phyloP scores from a whole-genome alignment of 2,888 invertebrate species.

The Carcina quercana region DNA sequence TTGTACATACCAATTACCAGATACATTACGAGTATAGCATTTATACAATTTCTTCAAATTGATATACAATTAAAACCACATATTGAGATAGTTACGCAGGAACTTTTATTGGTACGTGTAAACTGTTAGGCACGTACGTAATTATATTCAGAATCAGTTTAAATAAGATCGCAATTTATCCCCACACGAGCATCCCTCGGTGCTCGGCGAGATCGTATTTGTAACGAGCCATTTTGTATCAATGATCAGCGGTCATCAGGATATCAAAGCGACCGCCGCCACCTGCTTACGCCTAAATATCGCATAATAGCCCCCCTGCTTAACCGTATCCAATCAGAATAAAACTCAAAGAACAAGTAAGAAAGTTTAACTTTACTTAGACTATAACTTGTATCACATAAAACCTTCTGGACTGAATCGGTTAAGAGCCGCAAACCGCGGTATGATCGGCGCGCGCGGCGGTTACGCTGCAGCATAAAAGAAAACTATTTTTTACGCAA shows the following conservation, averaged over 20 bases:
- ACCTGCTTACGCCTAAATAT: constrained; percentile 57
- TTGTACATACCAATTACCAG: too few relatives aligned
- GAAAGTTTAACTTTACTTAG: constrained; percentile 19
- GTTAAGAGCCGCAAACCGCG: constrained; percentile 57
- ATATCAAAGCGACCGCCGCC: constrained; percentile 57
- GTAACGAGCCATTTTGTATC: constrained; percentile 60
- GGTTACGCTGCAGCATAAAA: constrained; percentile 23
- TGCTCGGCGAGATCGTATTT: too few relatives aligned
- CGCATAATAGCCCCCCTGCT: constrained; percentile 39
- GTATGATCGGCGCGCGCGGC: constrained; percentile 45
- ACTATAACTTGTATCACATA: constrained; percentile 10
- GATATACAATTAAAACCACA: too few relatives aligned
- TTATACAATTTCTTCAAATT: too few relatives aligned
- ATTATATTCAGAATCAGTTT: too few relatives aligned
- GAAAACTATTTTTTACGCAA: constrained; percentile 28
- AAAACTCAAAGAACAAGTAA: constrained; percentile 10
- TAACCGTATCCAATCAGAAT: constrained; percentile 9
- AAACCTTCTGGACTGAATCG: constrained; percentile 21
- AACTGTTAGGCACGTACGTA: too few relatives aligned
- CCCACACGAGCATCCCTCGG: too few relatives aligned
- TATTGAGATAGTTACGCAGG: too few relatives aligned
- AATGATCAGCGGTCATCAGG: constrained; percentile 47
- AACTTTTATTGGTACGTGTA: too few relatives aligned
- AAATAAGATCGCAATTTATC: too few relatives aligned
- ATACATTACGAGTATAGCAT: too few relatives aligned